Base-by-base conservation (phyloP, 2,797 vertebrate species). In the Sorex maritimensis region DNA sequence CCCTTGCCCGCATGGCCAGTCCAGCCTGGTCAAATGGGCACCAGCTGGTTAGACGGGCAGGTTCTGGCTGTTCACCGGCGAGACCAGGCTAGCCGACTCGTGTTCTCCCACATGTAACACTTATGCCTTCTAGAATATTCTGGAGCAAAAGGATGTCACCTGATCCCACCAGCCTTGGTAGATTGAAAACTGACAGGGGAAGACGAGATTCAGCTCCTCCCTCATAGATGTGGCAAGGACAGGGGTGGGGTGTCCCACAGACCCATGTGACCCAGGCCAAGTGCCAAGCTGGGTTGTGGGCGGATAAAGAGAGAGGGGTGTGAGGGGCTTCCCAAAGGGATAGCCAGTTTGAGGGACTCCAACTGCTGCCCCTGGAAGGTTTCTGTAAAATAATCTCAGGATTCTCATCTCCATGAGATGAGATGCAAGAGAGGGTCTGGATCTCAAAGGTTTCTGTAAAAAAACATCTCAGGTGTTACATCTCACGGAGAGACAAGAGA, bases 321-420 rank as follows among this genome's bases (percentile, higher is more conserved):
- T n/a, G 12, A 28, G 0, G 49, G 49, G 49, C 10, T 52, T 9
- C 67, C 6, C 0, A 2, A 61, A 9, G 69, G 81, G 52, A 28
- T 12, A 52, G 10, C 17, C 58, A 61, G 19, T 61, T 19, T 61
- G 58, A 61, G 58, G 58, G 58, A 61, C 15, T 15, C 69, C 21
- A 34, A 83, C 41, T n/a, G 68, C 67, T 46, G 72, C 15, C 49
- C 49, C 49, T 11, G 49, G n/a, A 19, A 68, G 49, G 11, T 46
- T 83, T 80, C 72, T 77, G 24, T 8, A 38, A 93, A 95, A 92
- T 11, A 52, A 71, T 91, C 68, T 73, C 15, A 1, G 30, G 38
- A 82, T 87, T 95, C 92, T 93, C 89, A 94, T 82, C 34, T 69
- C 65, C 83, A 52, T 94, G 94, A 94, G 91, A 88, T 14, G 49